Base-by-base conservation (phyloP, 2,797 vertebrate species). In the Cichlasoma orientale region DNA sequence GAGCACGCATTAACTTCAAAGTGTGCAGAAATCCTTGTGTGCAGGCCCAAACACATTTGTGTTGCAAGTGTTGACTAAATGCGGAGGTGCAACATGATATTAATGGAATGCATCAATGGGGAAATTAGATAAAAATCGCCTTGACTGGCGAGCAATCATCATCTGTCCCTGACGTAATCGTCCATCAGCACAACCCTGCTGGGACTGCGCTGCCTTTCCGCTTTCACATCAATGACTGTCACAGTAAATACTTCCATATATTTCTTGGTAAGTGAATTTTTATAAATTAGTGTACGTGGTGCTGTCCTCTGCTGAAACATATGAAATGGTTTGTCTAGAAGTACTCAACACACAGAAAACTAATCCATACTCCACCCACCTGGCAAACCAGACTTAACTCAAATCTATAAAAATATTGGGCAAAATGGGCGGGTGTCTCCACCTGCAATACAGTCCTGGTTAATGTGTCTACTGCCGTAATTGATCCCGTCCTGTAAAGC, bases 401-500 rank as follows among this genome's bases (percentile, higher is more conserved):
- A 85, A 52, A 79, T 84, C 80, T 79, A 68, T 83, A 61, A 74
- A 85, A 72, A 76, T 66, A 79, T 83, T 79, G 36, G 38, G n/a
- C 38, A 71, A 79, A 58, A 52, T 25, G 27, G 77, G n/a, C 41
- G 14, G 33, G 25, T 52, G 21, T 50, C 71, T 33, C 27, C 55
- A 74, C 38, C 50, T 53, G 33, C 54, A 29, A 69, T 1, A 50
- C 25, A 63, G 63, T 70, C 53, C 59, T 52, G 44, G 63, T 68
- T 68, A 68, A 74, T 74, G 38, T 84, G 82, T 77, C 41, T 75
- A 0, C 80, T 53, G 52, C 57, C 12, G 12, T 56, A 54, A 92
- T 91, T 79, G 90, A 93, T 90, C 84, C 72, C 14, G 5, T 72
- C 75, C 58, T 69, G 78, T 79, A 90, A 86, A 88, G 82, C 74